phyloP scores from a whole-genome alignment of 2,797 vertebrate genomes.

The Halcyon leucocephala region DNA sequence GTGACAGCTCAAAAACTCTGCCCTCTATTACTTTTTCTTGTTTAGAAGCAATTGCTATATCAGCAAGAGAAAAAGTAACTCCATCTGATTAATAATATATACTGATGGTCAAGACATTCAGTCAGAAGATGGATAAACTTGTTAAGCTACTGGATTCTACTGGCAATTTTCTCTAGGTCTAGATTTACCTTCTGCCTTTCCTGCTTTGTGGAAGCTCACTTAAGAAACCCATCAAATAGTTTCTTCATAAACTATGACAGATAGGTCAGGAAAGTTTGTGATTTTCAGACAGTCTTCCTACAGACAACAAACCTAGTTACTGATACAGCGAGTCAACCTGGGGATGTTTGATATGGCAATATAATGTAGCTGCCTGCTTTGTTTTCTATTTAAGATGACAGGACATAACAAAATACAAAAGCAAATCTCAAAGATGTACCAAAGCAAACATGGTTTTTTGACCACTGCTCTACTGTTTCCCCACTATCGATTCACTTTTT shows the following conservation, averaged over 20 bases:
- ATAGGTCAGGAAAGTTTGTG: background rate
- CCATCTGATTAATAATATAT: conserved; percentile 51
- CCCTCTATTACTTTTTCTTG: conserved; percentile 54
- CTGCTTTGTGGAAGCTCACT: background rate
- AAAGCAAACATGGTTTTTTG: background rate
- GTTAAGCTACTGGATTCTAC: background rate
- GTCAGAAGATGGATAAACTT: conserved; percentile 14
- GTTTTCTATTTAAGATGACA: background rate
- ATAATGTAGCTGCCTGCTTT: background rate
- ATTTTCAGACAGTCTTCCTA: background rate
- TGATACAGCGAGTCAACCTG: background rate
- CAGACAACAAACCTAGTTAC: background rate
- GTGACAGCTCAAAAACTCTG: conserved; percentile 52
- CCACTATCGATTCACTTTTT: background rate
- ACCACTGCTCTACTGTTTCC: background rate
- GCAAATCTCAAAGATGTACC: background rate
- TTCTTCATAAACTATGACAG: background rate
- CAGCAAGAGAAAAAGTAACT: conserved; percentile 50
- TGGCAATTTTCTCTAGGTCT: background rate
- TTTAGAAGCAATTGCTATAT: conserved; percentile 42
- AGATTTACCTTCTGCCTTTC: background rate
- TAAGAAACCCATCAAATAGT: background rate
- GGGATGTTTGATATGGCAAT: background rate
- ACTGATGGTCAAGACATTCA: background rate
- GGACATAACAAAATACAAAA: background rate